Evolutionary conservation across 2,113 vertebrate species (phyloP), one percentile per base, ranked within the genome.

Genomic region (Anhinga anhinga): DNA sequence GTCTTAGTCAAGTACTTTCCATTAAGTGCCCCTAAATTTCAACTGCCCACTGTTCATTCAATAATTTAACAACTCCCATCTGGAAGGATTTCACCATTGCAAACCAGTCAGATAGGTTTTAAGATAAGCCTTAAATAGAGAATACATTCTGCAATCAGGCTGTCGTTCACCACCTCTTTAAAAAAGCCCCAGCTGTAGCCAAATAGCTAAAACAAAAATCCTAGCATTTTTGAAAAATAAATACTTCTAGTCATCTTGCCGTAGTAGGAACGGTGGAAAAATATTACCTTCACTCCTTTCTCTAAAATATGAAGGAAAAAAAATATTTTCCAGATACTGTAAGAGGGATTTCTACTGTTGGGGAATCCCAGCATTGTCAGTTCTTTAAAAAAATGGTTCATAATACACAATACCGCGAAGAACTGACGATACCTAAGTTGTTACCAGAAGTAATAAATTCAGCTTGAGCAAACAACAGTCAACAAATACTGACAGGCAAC

Each of bases 81-180:
- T 82, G 95, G 91, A 50, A 96, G 65, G 86, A 95, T 97, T 96
- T 97, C 80, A 95, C 40, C 85, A 91, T 25, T 93, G 86, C 95
- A 95, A 84, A 66, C 32, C 11, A 29, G 42, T 47, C 77, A 47
- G 16, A 23, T 55, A 79, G 49, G 14, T 25, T 88, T 84, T 70
- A 69, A 96, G 70, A 85, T 12, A 69, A 93, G 26, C 12, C 59
- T 89, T 82, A 26, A 61, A 90, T 94, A 93, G 49, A 86, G 93
- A 79, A 93, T 34, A 45, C 2, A 30, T 85, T 90, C 62, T 80
- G 67, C 74, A 82, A 49, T 12, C 20, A 66, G 50, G 27, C 58
- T 66, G 36, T 72, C 77, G 91, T 65, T 85, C 69, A 86, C 27
- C 42, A 59, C n/a, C 85, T 76, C 50, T 92, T 45, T 38, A 3